A percentile compares a stretch with the other conserved stretches of the same genome.
These are phyloP conservation scores for Ginglymostoma cirratum DNA, from an alignment of 2,113 vertebrate species.

Conservation along the genomic window DNA sequence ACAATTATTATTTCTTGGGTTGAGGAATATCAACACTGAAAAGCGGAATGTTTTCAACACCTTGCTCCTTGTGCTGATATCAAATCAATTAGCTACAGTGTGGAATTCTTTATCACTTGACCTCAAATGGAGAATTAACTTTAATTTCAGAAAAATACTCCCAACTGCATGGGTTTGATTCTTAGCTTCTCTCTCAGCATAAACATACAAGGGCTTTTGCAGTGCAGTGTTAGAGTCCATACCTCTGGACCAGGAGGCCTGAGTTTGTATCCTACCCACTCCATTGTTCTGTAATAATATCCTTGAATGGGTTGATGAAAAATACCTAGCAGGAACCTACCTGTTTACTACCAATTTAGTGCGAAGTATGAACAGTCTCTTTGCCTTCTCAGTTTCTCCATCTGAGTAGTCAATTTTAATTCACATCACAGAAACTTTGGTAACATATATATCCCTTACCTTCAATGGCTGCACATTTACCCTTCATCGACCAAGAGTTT, in stretches of 20 bases:
- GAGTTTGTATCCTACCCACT: too few species aligned
- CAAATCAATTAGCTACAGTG: not conserved
- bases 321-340: too few species aligned
- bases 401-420: not conserved
- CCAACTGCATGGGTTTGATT: not conserved
- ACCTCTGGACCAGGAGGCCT: too few species aligned
- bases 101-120: not conserved
- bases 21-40: not conserved
- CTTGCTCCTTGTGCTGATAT: not conserved
- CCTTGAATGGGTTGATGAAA: too few species aligned
- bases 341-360: not conserved
- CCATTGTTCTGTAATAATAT: too few species aligned
- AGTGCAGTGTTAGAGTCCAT: too few species aligned
- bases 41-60: not conserved
- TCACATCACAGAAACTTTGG: not conserved
- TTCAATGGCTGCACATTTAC: not conserved
- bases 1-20: not conserved
- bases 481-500: not conserved
- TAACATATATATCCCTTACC: not conserved
- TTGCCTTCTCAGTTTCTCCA: not conserved
- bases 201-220: not conserved
- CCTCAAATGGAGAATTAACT: too few species aligned
- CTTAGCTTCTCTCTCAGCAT: not conserved
- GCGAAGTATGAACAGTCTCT: not conserved
- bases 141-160: not conserved